Evolutionary conservation across 2,113 vertebrate genomes (phyloP), one percentile per base, ranked within the genome.

Genomic region (Anguilla rostrata): DNA sequence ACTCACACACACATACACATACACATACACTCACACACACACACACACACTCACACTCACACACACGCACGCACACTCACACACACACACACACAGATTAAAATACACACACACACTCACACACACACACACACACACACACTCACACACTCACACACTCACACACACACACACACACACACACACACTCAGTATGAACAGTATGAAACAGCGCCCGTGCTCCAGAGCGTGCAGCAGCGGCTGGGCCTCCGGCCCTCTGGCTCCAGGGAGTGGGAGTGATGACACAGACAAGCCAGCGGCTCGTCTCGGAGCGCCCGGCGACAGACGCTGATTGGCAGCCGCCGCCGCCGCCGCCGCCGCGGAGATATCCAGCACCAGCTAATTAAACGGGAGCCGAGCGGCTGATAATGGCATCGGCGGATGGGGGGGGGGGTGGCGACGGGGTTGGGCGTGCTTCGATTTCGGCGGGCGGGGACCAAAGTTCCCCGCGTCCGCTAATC

Each of bases 241-340:
- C 20, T 41, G 41, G 60, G 63, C 60, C 63, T 43, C 39, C 83
- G 43, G 56, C 4, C 7, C 16, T 7, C 63, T 41, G 53, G 60
- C 60, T 57, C 34, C 84, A 84, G 66, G 15, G 15, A 46, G 84
- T 78, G 84, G 83, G 84, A 84, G 84, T 75, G 84, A 78, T 84
- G 84, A 84, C 66, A 84, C 40, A 84, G 63, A 84, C 46, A 78
- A 84, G 75, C 60, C 26, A 60, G 39, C 26, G 18, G 20, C 40
- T 82, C 26, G 18, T 39, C 26, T 84, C 41, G 8, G 66, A 78
- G 8, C 26, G n/a, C 1, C n/a, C 71, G 2, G 11, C 2, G 71
- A 75, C 26, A 34, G 9, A n/a, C 12, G 26, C 63, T 71, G 63
- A n/a, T 57, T 41, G 39, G 83, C 40, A 60, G 53, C 82, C 6